Evolutionary conservation across 2,797 vertebrate species (phyloP).

Genomic region (Ctenosaura bakeri): DNA sequence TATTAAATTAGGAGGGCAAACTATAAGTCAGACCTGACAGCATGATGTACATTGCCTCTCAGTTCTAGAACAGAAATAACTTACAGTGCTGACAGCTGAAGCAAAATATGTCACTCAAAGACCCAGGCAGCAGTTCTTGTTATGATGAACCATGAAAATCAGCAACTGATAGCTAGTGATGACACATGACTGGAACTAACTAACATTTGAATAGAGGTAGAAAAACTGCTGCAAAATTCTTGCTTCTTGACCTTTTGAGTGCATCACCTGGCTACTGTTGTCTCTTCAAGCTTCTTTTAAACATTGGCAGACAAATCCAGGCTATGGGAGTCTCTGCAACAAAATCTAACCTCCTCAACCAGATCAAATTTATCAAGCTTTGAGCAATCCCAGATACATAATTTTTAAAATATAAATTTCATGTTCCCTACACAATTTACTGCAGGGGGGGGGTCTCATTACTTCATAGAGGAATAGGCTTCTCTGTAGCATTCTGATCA

Average conservation of each 20-base stretch:
- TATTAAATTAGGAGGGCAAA: slow-evolving; percentile 42
- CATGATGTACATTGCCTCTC: slow-evolving; percentile 59
- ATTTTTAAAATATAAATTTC: background rate
- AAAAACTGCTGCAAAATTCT: slow-evolving; percentile 12
- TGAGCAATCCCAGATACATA: background rate
- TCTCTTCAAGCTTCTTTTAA: slow-evolving; percentile 14
- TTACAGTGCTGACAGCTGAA: slow-evolving; percentile 55
- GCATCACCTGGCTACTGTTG: background rate
- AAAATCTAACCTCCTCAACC: no score
- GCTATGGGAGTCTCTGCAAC: background rate
- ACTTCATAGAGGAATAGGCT: background rate
- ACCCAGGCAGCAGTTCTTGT: slow-evolving; percentile 13
- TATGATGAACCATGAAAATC: background rate
- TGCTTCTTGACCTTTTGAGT: background rate
- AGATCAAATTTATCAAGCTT: background rate
- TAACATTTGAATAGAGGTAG: background rate
- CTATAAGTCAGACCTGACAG: slow-evolving; percentile 51
- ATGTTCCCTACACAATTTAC: background rate
- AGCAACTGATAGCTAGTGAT: slow-evolving; percentile 11
- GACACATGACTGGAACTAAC: slow-evolving; percentile 2
- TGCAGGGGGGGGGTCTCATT: background rate
- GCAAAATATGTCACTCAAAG: slow-evolving; percentile 59
- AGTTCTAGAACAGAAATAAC: slow-evolving; percentile 50
- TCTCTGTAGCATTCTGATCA: background rate
- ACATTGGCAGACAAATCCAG: background rate